phyloP scores from a whole-genome alignment of 2,113 vertebrate species.

The Clarias magur region DNA sequence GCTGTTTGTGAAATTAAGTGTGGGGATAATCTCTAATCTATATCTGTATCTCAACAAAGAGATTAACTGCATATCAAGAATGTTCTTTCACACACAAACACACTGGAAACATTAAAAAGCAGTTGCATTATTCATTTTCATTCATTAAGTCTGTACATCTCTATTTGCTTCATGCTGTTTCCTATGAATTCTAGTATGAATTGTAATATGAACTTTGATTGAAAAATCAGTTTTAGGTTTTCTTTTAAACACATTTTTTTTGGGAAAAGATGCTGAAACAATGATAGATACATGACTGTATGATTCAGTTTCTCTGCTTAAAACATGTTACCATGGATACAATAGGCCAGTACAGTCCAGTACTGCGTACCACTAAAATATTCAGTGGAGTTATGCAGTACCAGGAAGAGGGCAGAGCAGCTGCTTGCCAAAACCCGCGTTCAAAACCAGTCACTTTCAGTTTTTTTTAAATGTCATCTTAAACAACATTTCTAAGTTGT shows the following conservation, averaged over 20 bases:
- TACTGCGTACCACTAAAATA: too few relatives aligned
- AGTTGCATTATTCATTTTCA: neutral
- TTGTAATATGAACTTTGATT: neutral
- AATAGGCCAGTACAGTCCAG: too few relatives aligned
- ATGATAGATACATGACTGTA: neutral
- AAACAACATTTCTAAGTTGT: too few relatives aligned
- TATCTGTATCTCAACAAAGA: neutral
- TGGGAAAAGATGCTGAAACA: neutral
- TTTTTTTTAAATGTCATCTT: too few relatives aligned
- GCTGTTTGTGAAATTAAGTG: neutral
- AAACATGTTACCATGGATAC: too few relatives aligned
- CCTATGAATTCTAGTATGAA: neutral
- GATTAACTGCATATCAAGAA: neutral
- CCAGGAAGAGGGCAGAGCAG: too few relatives aligned
- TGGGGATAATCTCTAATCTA: neutral
- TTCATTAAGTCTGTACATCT: neutral
- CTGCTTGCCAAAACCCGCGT: too few relatives aligned
- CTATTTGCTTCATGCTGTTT: neutral
- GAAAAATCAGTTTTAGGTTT: neutral
- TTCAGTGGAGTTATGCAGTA: too few relatives aligned
- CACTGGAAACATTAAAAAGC: neutral
- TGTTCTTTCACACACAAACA: neutral
- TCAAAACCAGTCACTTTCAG: too few relatives aligned
- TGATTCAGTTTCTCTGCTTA: neutral
- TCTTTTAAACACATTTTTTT: neutral